Evolutionary conservation across 2,113 vertebrate species (phyloP).

Genomic region (Ancistrus triradiatus): DNA sequence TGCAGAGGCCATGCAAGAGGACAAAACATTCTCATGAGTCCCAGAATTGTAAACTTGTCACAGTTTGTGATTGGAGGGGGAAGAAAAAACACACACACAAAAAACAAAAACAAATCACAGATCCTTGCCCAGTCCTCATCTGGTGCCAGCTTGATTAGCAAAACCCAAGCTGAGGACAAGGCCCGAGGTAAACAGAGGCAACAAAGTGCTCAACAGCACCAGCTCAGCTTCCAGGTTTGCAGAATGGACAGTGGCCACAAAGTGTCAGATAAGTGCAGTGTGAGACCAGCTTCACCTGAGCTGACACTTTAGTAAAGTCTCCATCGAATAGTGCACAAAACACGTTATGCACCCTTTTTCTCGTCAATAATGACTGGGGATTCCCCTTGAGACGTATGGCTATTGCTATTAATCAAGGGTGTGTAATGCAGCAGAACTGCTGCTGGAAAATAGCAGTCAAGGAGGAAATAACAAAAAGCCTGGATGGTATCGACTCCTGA

Average conservation of each 20-base stretch:
- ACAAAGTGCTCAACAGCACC: not conserved
- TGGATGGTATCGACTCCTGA: too few relatives aligned
- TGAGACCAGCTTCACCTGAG: slow-evolving; percentile 1
- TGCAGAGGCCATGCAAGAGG: too few relatives aligned
- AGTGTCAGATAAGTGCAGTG: slow-evolving; percentile 12
- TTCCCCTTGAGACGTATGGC: not conserved
- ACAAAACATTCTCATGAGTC: too few relatives aligned
- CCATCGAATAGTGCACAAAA: too few relatives aligned
- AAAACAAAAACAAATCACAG: too few relatives aligned
- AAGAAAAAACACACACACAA: too few relatives aligned
- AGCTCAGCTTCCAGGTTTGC: not conserved
- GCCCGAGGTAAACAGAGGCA: not conserved
- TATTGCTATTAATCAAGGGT: not conserved
- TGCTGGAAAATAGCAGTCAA: not conserved
- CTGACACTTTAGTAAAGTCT: not conserved
- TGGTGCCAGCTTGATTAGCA: not conserved
- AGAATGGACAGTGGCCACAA: not conserved
- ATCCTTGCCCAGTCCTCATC: not conserved
- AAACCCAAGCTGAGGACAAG: not conserved
- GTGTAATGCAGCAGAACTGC: not conserved
- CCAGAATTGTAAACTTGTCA: too few relatives aligned
- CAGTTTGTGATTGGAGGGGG: too few relatives aligned
- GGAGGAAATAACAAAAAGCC: not conserved
- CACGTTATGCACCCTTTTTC: not conserved
- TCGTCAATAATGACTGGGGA: not conserved